phyloP scores from a whole-genome alignment of 2,888 invertebrate species.

The Andricus quercusramuli region DNA sequence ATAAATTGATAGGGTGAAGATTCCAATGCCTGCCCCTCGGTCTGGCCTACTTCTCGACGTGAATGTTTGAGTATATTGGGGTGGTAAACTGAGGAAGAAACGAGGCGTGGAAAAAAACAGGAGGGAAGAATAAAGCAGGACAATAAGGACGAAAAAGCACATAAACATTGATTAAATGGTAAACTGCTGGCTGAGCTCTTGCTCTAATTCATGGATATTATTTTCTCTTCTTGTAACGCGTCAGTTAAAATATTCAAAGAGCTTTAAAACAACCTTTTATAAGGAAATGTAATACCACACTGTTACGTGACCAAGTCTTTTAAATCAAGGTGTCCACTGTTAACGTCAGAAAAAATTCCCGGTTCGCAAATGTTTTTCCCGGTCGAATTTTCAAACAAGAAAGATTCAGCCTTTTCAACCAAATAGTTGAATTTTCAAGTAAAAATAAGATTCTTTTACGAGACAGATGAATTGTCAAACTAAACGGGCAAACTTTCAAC shows the following conservation, averaged over 20 bases:
- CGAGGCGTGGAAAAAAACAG: conserved; percentile 1
- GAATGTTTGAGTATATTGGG: conserved; percentile 5
- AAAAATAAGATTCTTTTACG: no score
- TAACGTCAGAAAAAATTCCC: no score
- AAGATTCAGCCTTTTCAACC: no score
- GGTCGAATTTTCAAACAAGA: no score
- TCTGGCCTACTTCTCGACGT: conserved; percentile 25
- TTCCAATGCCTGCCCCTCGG: background rate
- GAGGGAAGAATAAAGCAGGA: conserved; percentile 5
- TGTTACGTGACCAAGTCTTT: background rate
- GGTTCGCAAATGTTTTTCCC: no score
- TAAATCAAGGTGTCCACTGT: no score
- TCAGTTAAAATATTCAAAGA: background rate
- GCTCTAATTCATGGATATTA: background rate
- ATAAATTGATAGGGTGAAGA: conserved; percentile 16
- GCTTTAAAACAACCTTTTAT: background rate
- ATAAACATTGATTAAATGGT: background rate
- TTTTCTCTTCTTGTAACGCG: background rate
- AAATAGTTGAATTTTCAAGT: no score
- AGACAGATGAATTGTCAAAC: no score
- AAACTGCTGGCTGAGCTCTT: background rate
- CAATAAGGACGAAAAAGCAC: background rate
- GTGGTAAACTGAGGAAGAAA: background rate
- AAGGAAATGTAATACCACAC: no score
- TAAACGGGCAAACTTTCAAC: no score